Conservation (phyloP, 2,113 vertebrate genomes). For the Gorilla gorilla region DNA sequence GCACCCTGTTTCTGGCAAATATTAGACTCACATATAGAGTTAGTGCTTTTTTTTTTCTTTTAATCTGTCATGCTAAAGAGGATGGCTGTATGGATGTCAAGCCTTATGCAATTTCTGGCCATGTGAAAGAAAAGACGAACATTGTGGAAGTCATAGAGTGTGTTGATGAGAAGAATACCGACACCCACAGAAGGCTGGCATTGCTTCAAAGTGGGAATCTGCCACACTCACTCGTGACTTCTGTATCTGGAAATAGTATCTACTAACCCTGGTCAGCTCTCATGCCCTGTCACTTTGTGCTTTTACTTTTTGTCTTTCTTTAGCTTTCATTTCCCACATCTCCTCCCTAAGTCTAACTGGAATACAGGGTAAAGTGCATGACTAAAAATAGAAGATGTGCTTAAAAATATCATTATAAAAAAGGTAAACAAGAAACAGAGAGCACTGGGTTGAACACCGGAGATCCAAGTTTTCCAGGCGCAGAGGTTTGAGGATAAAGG, state of each 20-base stretch:
- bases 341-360: not conserved
- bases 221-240: fast-evolving
- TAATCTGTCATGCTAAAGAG: not conserved
- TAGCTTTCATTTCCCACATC: not conserved
- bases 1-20: not conserved
- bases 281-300: not conserved
- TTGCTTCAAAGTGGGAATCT: not conserved
- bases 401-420: not conserved
- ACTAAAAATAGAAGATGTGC: not conserved
- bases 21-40: not conserved
- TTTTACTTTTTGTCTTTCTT: not conserved
- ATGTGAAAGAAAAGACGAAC: not conserved
- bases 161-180: not conserved
- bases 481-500: not conserved
- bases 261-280: no score
- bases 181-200: not conserved
- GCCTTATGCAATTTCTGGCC: not conserved
- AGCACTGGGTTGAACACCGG: no score
- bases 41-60: not conserved
- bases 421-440: not conserved
- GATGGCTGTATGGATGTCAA: not conserved
- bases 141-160: not conserved
- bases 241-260: not conserved
- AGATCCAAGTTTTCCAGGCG: not conserved
- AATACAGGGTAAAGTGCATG: not conserved